These are phyloP conservation scores for Drosophila meridiana DNA, from an alignment of 2,888 invertebrate genomes.

Conservation along the genomic window DNA sequence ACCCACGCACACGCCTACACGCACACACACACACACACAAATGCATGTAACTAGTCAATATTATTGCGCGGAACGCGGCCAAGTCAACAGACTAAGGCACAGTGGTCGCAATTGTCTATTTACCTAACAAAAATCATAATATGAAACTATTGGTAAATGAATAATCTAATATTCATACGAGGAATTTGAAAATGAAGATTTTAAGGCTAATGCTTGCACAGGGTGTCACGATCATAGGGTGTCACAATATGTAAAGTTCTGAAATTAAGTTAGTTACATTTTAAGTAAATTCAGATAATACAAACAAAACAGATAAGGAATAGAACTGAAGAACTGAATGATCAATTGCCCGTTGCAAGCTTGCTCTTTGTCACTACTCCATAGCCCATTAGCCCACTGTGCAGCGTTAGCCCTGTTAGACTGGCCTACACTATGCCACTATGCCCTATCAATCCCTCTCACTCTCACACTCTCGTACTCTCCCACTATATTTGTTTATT, in stretches of 20 bases:
- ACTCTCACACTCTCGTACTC: too few species aligned
- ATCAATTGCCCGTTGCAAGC: neutral
- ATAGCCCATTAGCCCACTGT: neutral
- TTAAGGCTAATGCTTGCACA: neutral
- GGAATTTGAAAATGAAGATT: neutral
- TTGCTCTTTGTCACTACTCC: neutral
- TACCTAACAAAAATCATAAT: neutral
- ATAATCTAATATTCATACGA: neutral
- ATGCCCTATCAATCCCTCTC: neutral
- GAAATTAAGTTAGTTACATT: neutral
- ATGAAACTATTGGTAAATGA: neutral
- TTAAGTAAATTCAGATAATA: neutral
- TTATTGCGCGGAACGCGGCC: constrained; percentile 56
- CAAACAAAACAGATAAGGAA: neutral
- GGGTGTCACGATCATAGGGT: too few species aligned
- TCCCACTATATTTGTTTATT: neutral
- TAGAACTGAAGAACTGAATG: neutral
- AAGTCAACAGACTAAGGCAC: constrained; percentile 49
- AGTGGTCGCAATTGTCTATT: neutral
- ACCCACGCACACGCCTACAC: neutral
- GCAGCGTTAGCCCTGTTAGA: constrained; percentile 16
- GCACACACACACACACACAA: neutral
- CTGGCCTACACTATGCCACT: neutral
- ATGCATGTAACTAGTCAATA: constrained; percentile 48
- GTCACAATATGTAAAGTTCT: too few species aligned